Percentiles rank a stretch among this genome's conserved stretches.
Conservation (phyloP, 2,797 vertebrate species). For the Galagoides demidoff region DNA sequence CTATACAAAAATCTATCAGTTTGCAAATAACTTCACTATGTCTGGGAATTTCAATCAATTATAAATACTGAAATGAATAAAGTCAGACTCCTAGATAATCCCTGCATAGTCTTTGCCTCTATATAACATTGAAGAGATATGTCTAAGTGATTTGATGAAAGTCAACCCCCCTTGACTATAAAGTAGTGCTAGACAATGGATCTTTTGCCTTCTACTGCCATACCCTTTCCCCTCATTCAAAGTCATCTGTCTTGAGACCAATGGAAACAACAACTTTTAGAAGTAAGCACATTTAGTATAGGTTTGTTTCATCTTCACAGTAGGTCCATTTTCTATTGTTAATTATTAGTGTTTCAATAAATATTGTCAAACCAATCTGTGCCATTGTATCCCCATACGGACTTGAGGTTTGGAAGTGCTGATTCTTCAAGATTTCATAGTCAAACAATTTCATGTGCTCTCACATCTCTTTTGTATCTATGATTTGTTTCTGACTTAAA, state of each 20-base stretch:
- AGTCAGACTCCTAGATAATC: not conserved
- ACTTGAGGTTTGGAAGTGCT: not conserved
- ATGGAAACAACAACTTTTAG: constrained; percentile 9
- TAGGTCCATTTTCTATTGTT: constrained; percentile 16
- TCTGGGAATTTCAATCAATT: not conserved
- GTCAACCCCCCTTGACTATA: not conserved
- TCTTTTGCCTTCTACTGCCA: not conserved
- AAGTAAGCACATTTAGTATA: not conserved
- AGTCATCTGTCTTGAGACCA: constrained; percentile 25
- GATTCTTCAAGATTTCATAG: not conserved
- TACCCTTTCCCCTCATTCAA: not conserved
- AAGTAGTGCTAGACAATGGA: not conserved
- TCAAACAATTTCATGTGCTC: not conserved
- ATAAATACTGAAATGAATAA: not conserved
- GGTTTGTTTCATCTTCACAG: constrained; percentile 7
- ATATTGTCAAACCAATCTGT: not conserved
- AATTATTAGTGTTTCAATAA: constrained; percentile 36
- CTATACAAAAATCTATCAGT: not conserved
- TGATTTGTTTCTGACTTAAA: not conserved
- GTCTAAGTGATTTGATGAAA: not conserved
- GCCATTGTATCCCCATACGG: not conserved
- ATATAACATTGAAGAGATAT: not conserved
- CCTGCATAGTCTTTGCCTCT: not conserved
- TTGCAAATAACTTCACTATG: not conserved
- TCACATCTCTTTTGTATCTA: constrained; percentile 2